Evolutionary conservation across 92 coral and sea anemone species (phyloP), one percentile per base, ranked within the genome.

Genomic region (Zoanthus sociatus): DNA sequence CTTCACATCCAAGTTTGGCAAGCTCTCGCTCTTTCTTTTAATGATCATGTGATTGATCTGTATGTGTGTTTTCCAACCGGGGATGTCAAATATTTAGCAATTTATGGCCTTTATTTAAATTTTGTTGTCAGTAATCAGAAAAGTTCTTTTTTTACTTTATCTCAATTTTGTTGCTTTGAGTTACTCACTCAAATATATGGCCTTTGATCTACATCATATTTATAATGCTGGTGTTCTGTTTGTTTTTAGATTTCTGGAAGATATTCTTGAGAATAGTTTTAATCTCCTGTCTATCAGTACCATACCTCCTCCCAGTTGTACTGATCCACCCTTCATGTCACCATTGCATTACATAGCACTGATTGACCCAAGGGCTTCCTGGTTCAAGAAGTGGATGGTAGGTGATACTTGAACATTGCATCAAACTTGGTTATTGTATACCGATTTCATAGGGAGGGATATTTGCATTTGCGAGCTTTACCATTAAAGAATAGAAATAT

Each of bases 341-440:
- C 99, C 99, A 10, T 90, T 97, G 69, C 95, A 95, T 73, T 97
- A 90, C 86, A 86, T 95, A 15, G 96, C 99, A 0, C 88, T 97
- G 31, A 70, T 97, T 45, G 99, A 97, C 76, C 99, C 99, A 7
- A 90, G 89, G 86, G 99, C 99, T 7, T 92, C 93, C 53, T 97
- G 99, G 99, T 97, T 97, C 83, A 97, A 95, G 88, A 97, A 93
- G 82, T 97, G 99, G 99, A 97, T 95, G 99, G 99, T 97, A 84
- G 88, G 96, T 67, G 47, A 37, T 37, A 37, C 42, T 2, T 37
- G 42, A 26, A 26, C 26, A 26, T 26, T 26, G 26, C 26, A 26
- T 31, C 55, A 76, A 15, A 11, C 12, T 11, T 55, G 26, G 30
- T 5, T 5, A 8, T 63, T 63, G 26, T 26, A 26, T 26, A 26